Conservation (phyloP, 1,140 invertebrate species). For the Chlorops oryzae region DNA sequence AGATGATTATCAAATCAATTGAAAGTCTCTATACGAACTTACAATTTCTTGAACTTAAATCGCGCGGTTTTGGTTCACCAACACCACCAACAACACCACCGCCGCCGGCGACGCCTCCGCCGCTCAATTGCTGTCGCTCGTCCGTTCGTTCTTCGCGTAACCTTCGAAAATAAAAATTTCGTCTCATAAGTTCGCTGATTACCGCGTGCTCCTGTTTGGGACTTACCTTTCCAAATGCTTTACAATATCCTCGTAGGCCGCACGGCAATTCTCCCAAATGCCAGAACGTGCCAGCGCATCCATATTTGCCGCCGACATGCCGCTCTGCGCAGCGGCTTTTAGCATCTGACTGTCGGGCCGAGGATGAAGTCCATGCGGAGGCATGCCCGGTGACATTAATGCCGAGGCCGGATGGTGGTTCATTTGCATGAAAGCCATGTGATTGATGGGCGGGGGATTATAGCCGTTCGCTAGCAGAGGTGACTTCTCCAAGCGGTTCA, state of each 20-base stretch:
- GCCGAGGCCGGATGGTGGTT: conserved; percentile 68
- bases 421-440: conserved; percentile 84
- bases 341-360: conserved; percentile 67
- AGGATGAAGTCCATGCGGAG: conserved; percentile 66
- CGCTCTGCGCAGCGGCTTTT: conserved; percentile 60
- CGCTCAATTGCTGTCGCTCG: conserved; percentile 53
- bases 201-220: neutral
- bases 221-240: conserved; percentile 86
- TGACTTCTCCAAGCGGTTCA: conserved; percentile 82
- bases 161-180: conserved; percentile 49
- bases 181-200: neutral
- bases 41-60: conserved; percentile 81
- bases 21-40: conserved; percentile 48
- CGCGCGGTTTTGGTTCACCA: conserved; percentile 68
- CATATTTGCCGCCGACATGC: conserved; percentile 64
- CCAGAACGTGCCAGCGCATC: conserved; percentile 81
- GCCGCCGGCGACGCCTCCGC: conserved; percentile 37
- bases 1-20: neutral
- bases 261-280: conserved; percentile 89
- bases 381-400: conserved; percentile 80
- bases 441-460: conserved; percentile 86
- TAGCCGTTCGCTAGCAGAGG: conserved; percentile 88
- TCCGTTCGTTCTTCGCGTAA: conserved; percentile 77
- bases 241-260: conserved; percentile 87
- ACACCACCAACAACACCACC: conserved; percentile 52